phyloP scores from a whole-genome alignment of 2,797 vertebrate genomes.

The Mormyrus proboscirostris region DNA sequence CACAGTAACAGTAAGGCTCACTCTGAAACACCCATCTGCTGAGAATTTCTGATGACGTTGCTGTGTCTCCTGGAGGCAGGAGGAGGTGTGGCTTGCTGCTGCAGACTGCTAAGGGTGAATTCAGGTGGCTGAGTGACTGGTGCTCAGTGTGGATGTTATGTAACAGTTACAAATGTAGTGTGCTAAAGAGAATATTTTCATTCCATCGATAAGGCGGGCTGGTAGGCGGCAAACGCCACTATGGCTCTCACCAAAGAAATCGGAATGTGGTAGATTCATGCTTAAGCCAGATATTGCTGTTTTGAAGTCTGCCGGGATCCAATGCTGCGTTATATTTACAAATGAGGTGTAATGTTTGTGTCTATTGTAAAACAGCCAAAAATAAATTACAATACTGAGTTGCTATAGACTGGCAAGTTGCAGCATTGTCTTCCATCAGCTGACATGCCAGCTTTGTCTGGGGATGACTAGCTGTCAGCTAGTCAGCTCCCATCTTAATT shows the following conservation, averaged over 20 bases:
- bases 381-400: too few species aligned
- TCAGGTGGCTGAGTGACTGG: background rate
- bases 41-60: background rate
- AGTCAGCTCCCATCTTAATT: background rate
- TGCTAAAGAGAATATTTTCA: background rate
- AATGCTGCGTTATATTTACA: background rate
- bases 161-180: background rate
- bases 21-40: background rate
- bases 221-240: background rate
- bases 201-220: background rate
- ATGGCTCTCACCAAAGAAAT: background rate
- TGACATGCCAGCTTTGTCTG: background rate
- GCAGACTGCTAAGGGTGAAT: background rate
- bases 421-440: background rate
- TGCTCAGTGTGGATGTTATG: background rate
- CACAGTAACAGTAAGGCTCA: background rate
- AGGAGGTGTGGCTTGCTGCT: background rate
- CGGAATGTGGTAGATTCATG: background rate
- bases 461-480: background rate
- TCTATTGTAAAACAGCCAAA: too few species aligned
- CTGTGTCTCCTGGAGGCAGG: background rate
- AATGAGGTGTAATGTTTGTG: background rate
- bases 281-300: background rate
- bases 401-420: background rate
- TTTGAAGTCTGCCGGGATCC: background rate